Conservation (phyloP, 2,113 vertebrate species). For the Phocoena phocoena region DNA sequence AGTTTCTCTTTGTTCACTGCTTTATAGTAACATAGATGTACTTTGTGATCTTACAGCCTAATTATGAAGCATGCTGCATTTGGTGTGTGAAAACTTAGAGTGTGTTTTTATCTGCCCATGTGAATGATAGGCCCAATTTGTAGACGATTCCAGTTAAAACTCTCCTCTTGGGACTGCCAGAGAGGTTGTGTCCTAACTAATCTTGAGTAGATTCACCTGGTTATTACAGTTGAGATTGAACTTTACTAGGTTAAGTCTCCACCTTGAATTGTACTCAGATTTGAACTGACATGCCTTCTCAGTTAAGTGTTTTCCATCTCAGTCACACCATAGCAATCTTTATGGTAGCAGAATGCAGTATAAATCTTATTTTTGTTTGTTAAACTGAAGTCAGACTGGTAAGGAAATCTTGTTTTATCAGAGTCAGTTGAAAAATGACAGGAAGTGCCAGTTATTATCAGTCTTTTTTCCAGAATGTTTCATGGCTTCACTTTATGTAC, state of each 20-base stretch:
- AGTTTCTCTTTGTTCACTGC: not conserved
- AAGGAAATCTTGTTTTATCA: conserved; percentile 28
- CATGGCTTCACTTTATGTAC: not conserved
- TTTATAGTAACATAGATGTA: not conserved
- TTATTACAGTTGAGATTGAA: not conserved
- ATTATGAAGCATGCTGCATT: not conserved
- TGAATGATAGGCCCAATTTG: not conserved
- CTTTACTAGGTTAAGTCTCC: not conserved
- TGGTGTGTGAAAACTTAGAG: not conserved
- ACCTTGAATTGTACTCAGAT: not conserved
- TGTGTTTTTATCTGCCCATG: not conserved
- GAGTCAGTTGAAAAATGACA: not conserved
- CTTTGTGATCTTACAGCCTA: not conserved
- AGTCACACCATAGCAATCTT: not conserved
- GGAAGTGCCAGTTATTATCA: conserved; percentile 10
- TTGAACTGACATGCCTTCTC: not conserved
- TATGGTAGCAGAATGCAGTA: not conserved
- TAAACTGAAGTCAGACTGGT: not conserved
- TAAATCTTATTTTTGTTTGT: not conserved
- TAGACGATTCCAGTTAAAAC: not conserved
- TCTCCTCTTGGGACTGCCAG: not conserved
- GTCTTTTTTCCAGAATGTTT: not conserved
- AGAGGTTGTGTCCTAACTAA: not conserved
- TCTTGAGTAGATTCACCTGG: not conserved
- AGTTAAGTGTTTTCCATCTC: not conserved